These are phyloP conservation scores for Naja naja DNA, from an alignment of 2,113 vertebrate genomes.

Conservation along the genomic window DNA sequence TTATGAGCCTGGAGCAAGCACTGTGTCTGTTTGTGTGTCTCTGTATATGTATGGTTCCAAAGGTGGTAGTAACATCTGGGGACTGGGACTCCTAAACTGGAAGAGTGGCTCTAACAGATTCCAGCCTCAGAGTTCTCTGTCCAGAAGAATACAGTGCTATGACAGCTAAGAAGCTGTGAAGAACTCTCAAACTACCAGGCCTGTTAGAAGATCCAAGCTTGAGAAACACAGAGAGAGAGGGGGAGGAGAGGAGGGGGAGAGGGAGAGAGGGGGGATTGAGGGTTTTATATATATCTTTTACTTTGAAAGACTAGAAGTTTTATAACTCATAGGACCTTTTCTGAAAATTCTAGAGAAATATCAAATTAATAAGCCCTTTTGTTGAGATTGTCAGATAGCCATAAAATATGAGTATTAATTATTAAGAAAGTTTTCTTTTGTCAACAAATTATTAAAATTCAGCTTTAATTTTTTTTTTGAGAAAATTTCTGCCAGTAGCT, in stretches of 20 bases:
- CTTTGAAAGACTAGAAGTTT: neutral
- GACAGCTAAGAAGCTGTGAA: too few relatives aligned
- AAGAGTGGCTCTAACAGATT: neutral
- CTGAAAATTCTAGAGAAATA: neutral
- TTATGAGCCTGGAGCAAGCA: neutral
- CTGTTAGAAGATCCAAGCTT: too few relatives aligned
- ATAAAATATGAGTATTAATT: slow-evolving; percentile 18
- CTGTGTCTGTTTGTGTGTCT: neutral
- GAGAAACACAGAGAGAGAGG: too few relatives aligned
- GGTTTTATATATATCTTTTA: too few relatives aligned
- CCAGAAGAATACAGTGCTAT: too few relatives aligned
- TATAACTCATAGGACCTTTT: neutral
- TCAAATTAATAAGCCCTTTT: slow-evolving; percentile 29
- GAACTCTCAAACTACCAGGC: too few relatives aligned
- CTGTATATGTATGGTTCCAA: neutral
- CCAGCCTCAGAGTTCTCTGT: neutral
- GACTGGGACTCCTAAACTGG: neutral
- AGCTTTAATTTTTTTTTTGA: too few relatives aligned
- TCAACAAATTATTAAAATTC: slow-evolving; percentile 41
- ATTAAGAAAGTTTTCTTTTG: slow-evolving; percentile 18
- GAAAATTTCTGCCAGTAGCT: slow-evolving; percentile 46
- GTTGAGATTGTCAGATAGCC: slow-evolving; percentile 36
- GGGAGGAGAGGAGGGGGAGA: too few relatives aligned
- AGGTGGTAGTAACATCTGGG: neutral
- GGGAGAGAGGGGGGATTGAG: too few relatives aligned